phyloP scores from a whole-genome alignment of 1,140 invertebrate species.

The Papilio aristodemus region DNA sequence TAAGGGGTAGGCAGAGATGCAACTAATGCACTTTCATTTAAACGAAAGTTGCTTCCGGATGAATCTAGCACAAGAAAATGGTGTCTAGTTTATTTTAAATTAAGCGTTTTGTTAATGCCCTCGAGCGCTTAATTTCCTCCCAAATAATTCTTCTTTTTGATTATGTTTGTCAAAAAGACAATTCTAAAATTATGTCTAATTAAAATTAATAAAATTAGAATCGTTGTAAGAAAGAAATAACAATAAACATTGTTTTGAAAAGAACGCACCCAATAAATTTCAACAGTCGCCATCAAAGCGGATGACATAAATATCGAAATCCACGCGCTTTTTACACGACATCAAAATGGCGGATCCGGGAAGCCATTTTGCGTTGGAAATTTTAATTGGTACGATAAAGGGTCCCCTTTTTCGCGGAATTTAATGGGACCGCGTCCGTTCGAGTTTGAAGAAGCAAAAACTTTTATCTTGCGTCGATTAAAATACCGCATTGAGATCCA shows the following conservation, averaged over 20 bases:
- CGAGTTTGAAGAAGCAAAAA: constrained; percentile 52
- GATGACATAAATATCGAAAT: constrained; percentile 25
- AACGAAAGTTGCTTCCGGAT: no score
- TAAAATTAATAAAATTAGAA: not conserved
- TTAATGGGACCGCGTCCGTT: constrained; percentile 48
- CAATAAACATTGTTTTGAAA: constrained; percentile 15
- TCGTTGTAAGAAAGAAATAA: not conserved
- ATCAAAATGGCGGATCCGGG: constrained; percentile 68
- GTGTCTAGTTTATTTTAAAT: no score
- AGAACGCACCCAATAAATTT: constrained; percentile 20
- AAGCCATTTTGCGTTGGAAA: constrained; percentile 73
- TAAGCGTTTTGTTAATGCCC: no score
- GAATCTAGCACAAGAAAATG: no score
- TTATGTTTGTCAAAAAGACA: not conserved
- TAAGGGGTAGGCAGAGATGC: no score
- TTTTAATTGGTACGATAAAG: constrained; percentile 74
- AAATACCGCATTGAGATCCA: constrained; percentile 68
- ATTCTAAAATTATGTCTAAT: not conserved
- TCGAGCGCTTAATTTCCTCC: no score
- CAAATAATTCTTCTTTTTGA: not conserved
- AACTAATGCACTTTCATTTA: no score
- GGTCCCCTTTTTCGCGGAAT: constrained; percentile 62
- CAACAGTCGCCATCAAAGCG: constrained; percentile 6
- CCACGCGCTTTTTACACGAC: constrained; percentile 43
- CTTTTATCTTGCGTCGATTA: constrained; percentile 69